These are phyloP conservation scores for Tretioscincus oriximinensis DNA, from an alignment of 2,113 vertebrate species.

Conservation along the genomic window DNA sequence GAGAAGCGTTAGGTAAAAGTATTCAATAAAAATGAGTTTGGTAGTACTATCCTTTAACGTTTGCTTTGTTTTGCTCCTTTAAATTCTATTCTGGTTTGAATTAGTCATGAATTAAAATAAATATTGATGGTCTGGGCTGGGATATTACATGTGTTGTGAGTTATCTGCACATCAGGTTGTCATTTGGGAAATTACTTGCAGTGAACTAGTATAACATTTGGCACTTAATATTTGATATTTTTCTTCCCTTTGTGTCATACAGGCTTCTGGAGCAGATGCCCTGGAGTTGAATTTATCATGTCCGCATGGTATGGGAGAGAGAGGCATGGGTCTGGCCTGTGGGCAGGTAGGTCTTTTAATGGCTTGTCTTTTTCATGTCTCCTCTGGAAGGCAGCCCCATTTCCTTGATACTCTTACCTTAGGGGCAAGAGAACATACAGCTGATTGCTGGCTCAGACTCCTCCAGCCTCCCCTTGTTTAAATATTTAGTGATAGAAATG, in stretches of 20 bases:
- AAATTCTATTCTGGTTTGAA: slow-evolving; percentile 2
- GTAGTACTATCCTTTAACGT: neutral
- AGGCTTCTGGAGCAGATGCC: slow-evolving; percentile 91
- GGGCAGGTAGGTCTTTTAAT: slow-evolving; percentile 81
- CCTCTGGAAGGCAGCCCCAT: slow-evolving; percentile 3
- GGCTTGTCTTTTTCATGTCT: slow-evolving; percentile 32
- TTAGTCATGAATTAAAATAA: slow-evolving; percentile 28
- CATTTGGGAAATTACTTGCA: slow-evolving; percentile 3
- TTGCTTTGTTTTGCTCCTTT: neutral
- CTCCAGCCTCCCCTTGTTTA: slow-evolving; percentile 61
- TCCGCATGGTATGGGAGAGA: slow-evolving; percentile 95
- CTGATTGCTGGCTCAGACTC: slow-evolving; percentile 54
- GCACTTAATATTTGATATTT: slow-evolving; percentile 38
- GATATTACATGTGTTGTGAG: neutral
- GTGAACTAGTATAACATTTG: slow-evolving; percentile 21
- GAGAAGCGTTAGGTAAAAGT: neutral
- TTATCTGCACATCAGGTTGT: neutral
- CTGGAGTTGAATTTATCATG: slow-evolving; percentile 96
- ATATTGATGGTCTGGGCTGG: neutral
- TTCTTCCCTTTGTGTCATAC: slow-evolving; percentile 30
- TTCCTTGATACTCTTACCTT: slow-evolving; percentile 32
- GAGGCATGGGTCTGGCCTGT: slow-evolving; percentile 96
- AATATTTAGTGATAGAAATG: slow-evolving; percentile 72
- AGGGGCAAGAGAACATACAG: slow-evolving; percentile 33
- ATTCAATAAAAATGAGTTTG: neutral